Percentiles rank a stretch among this genome's conserved stretches.
These are phyloP conservation scores for Riparia riparia DNA, from an alignment of 2,113 vertebrate genomes.

Conservation along the genomic window DNA sequence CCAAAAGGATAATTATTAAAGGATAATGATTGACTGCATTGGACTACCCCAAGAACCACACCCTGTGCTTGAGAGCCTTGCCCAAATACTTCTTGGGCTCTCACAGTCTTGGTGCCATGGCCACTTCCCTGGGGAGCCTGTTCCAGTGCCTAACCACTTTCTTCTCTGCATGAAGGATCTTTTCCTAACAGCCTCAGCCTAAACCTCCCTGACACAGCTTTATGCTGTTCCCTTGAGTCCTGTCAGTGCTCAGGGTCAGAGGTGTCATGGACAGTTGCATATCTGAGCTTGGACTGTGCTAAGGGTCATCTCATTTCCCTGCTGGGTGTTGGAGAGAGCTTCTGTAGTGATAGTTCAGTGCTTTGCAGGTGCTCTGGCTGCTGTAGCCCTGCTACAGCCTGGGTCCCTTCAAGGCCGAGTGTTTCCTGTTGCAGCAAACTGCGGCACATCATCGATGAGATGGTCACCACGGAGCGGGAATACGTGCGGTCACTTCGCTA, in stretches of 20 bases:
- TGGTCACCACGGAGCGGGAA: conserved; percentile 92
- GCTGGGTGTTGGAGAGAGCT: rapidly evolving
- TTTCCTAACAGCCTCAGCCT: not conserved
- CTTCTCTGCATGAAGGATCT: not conserved
- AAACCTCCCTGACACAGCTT: not conserved
- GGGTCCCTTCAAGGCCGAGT: not conserved
- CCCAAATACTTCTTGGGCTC: not conserved
- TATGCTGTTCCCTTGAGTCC: not conserved
- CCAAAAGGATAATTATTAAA: not conserved
- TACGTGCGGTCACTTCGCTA: conserved; percentile 92
- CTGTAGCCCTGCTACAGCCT: not conserved
- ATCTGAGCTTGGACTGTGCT: not conserved
- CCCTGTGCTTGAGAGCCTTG: not conserved
- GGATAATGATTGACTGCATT: not conserved
- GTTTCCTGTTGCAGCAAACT: conserved; percentile 77
- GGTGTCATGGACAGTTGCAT: rapidly evolving
- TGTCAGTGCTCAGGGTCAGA: not conserved
- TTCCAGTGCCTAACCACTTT: not conserved
- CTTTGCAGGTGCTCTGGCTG: not conserved
- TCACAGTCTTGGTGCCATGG: not conserved
- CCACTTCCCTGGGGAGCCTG: not conserved
- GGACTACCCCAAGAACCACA: not conserved
- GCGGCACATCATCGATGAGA: conserved; percentile 90
- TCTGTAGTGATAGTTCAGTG: not conserved
- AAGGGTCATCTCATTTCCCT: not conserved